phyloP scores from a whole-genome alignment of 2,113 vertebrate genomes.

The Orycteropus afer region DNA sequence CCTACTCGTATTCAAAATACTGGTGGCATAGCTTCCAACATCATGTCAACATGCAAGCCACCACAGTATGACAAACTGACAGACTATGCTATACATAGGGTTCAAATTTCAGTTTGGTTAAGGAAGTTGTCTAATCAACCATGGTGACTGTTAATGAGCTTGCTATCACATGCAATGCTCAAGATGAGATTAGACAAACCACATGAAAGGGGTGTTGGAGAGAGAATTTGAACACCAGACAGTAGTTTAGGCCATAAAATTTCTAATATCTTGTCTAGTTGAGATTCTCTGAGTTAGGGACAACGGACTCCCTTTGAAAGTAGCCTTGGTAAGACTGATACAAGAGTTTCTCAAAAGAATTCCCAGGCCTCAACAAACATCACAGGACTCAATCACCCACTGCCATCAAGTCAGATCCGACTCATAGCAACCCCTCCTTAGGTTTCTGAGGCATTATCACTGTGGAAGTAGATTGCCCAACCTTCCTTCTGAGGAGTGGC shows the following conservation, averaged over 20 bases:
- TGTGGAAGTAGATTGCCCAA: no score
- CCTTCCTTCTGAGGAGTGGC: no score
- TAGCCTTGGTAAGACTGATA: not conserved
- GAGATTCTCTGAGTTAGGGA: not conserved
- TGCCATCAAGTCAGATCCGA: no score
- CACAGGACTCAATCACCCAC: no score
- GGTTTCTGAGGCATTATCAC: no score
- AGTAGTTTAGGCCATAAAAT: not conserved
- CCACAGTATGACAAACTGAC: no score
- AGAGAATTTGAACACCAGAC: not conserved
- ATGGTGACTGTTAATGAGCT: no score
- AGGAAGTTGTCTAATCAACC: not conserved
- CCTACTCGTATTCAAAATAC: no score
- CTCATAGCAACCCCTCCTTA: no score
- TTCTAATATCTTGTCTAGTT: not conserved
- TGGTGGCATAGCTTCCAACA: no score
- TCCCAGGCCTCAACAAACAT: not conserved
- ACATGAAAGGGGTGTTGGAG: accelerated
- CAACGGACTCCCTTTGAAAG: not conserved
- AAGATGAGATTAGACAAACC: not conserved
- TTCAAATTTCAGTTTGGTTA: not conserved
- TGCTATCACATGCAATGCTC: not conserved
- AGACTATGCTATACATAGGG: no score
- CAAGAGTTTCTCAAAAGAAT: not conserved
- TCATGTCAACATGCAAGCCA: no score